Evolutionary conservation across 2,113 vertebrate genomes (phyloP), one percentile per base, ranked within the genome.

Genomic region (Mohoua ochrocephala): DNA sequence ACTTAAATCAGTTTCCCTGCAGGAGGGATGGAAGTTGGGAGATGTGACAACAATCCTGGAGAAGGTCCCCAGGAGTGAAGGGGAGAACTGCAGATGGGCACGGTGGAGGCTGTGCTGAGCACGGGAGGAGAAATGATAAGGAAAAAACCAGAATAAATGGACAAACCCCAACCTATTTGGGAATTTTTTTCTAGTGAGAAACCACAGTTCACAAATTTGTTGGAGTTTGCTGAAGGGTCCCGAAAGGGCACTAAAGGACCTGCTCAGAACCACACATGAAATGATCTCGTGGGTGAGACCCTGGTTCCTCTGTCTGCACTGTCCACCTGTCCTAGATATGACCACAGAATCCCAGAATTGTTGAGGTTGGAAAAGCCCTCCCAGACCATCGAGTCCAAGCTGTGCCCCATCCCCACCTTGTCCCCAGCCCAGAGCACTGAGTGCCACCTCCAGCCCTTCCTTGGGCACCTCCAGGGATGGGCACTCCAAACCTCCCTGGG

Each of bases 1-100:
- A 93, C 89, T 95, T 95, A 96, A 95, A 95, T 96, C 93, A 95
- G 71, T 47, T 22, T 93, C 95, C 89, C 91, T 81, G 86, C 91
- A 96, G 94, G 95, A 93, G 89, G 83, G 79, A 45, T 78, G 89
- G 91, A 65, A 95, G 93, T 35, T 92, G 93, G 80, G 74, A 81
- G 84, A 92, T 95, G 79, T 89, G 94, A 89, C 91, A 92, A 15
- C 71, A 88, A 26, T 93, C 60, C 47, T 54, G 33, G 76, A 54
- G 83, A 87, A 92, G 60, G 86, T 91, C 80, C 86, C 95, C 91
- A 78, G 89, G 92, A 96, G 90, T 1, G 6, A 52, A 92, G 74
- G 20, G 21, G 31, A 85, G 92, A 86, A 3, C n/a, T 86, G 75
- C 65, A 61, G 91, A 61, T 41, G 6, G 15, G 86, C 61, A 47